phyloP scores from a whole-genome alignment of 2,113 vertebrate species.

The Tupaia chinensis region DNA sequence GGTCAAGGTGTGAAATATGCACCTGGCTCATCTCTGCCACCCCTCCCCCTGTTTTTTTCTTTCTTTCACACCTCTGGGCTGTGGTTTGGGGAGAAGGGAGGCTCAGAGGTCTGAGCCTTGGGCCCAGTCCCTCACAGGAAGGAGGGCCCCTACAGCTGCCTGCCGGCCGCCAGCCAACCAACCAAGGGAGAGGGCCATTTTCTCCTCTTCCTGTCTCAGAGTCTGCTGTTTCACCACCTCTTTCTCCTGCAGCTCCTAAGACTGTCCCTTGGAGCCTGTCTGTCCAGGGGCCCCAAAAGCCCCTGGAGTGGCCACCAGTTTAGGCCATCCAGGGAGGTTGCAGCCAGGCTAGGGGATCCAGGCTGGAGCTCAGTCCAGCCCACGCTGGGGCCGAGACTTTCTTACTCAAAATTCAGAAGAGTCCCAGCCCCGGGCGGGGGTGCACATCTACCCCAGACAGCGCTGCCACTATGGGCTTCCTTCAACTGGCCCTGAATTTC shows the following conservation, averaged over 20 bases:
- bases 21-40: slow-evolving; percentile 76
- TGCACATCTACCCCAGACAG: background rate
- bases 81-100: slow-evolving; percentile 80
- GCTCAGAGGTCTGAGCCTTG: slow-evolving; percentile 48
- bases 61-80: slow-evolving; percentile 80
- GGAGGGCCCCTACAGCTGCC: slow-evolving; percentile 62
- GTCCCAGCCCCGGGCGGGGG: background rate
- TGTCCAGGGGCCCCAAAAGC: background rate
- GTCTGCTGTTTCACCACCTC: background rate
- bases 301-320: background rate
- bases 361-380: background rate
- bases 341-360: background rate
- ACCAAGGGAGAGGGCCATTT: slow-evolving; percentile 60
- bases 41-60: slow-evolving; percentile 76
- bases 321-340: background rate
- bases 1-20: slow-evolving; percentile 84
- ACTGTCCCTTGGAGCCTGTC: background rate
- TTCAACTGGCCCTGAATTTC: background rate
- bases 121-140: slow-evolving; percentile 73
- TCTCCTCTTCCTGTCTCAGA: background rate
- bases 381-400: background rate
- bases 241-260: background rate
- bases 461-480: background rate
- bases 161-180: background rate
- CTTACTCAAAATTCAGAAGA: background rate